These are phyloP conservation scores for Psilopsiagon aurifrons DNA, from an alignment of 2,113 vertebrate species.

Conservation along the genomic window DNA sequence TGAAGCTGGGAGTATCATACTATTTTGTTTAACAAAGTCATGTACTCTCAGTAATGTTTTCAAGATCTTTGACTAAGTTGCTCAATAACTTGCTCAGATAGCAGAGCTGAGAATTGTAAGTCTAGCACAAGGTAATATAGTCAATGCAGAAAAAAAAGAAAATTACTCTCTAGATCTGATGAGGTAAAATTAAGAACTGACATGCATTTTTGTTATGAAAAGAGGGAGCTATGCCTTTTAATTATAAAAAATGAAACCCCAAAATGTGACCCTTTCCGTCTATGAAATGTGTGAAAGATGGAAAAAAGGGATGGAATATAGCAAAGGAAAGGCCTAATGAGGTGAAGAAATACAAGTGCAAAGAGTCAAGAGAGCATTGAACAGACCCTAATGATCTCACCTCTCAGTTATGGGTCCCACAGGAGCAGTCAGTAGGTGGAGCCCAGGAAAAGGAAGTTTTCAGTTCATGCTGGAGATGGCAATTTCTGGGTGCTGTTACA, in stretches of 20 bases:
- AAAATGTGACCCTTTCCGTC: neutral
- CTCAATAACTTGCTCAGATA: neutral
- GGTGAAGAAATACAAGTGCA: neutral
- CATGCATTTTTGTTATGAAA: neutral
- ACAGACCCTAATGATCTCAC: neutral
- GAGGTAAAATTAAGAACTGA: neutral
- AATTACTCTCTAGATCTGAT: neutral
- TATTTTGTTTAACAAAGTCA: neutral
- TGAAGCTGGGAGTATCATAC: neutral
- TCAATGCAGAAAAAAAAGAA: neutral
- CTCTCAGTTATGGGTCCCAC: neutral
- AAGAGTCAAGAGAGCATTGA: fast-evolving
- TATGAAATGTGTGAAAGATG: neutral
- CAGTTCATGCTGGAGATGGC: neutral
- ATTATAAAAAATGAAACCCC: fast-evolving
- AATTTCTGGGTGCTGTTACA: neutral
- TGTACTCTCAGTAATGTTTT: neutral
- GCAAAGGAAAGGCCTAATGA: neutral
- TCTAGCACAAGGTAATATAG: neutral
- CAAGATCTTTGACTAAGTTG: neutral
- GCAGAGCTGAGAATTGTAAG: neutral
- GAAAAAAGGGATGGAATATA: neutral
- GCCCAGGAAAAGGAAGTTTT: no score
- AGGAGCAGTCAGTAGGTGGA: neutral
- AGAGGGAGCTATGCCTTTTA: neutral